Base-by-base conservation (phyloP, 2,797 vertebrate species). In the Esox masquinongy region DNA sequence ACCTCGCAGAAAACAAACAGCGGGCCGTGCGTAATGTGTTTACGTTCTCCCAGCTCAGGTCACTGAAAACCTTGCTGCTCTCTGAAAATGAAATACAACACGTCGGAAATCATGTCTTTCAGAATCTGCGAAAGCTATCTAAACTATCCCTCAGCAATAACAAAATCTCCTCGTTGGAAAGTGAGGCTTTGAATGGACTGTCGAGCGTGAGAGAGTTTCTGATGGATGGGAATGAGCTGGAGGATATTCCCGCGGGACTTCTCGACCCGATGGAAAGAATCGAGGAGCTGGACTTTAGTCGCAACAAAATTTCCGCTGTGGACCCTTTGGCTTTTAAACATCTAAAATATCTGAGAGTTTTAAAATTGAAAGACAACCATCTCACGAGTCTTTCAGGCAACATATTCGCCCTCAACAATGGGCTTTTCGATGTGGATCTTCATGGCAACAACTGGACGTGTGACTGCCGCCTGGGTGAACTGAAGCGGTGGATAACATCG, bases 381-480 rank as follows among this genome's bases (percentile, higher is more conserved):
- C 94, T 99, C 79, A 90, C 89, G 17, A 95, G 93, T 3, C 91
- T 98, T 29, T 92, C 96, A 0, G 95, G 96, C 0, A 89, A 95
- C 22, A 92, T 94, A 68, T 97, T 99, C 59, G 80, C 94, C 26
- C 91, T 95, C 66, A 98, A 94, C 87, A 89, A 87, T 0, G 89
- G 89, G 15, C 95, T 99, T 79, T 95, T 95, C 77, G 91, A 95
- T 74, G 81, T 99, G 76, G 96, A 98, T 82, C 93, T 99, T 79
- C 95, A 96, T 14, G 96, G 95, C 66, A 99, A 99, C 14, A 93
- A 95, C 85, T 99, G 98, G 98, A 97, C 91, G 3, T 99, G 97
- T 1, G 96, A 98, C 89, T 99, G 98, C 77, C 92, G 90, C 47
- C 89, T 98, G 59, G 89, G 93, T 5, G 94, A 94, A 68, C 87